Conservation (phyloP, 2,113 vertebrate genomes). For the Zootoca vivipara region DNA sequence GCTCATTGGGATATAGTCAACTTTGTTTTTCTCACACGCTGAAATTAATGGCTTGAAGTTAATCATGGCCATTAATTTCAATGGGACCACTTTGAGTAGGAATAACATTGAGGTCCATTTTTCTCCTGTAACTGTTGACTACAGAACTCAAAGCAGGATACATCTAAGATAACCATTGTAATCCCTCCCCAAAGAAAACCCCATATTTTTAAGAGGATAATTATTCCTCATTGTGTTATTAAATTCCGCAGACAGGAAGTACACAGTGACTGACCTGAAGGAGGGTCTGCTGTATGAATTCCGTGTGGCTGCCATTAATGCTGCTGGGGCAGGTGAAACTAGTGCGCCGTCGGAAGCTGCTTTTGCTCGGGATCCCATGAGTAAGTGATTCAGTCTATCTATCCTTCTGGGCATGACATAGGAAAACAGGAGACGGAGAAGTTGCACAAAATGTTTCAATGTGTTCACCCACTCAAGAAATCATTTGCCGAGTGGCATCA, state of each 20-base stretch:
- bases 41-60: no score
- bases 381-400: slow-evolving; percentile 69
- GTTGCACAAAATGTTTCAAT: not conserved
- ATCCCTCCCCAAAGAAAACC: not conserved
- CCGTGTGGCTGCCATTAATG: slow-evolving; percentile 84
- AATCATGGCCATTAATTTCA: no score
- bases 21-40: no score
- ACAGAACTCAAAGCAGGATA: not conserved
- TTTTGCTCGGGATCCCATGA: slow-evolving; percentile 82
- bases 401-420: not conserved
- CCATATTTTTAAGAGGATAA: not conserved
- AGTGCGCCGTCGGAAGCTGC: slow-evolving; percentile 82
- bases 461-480: not conserved
- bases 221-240: not conserved
- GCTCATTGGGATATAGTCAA: no score
- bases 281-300: slow-evolving; percentile 90
- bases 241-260: slow-evolving; percentile 76
- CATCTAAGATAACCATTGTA: not conserved
- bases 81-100: no score
- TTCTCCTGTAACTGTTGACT: not conserved
- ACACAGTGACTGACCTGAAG: slow-evolving; percentile 76
- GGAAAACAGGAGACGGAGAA: not conserved
- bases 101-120: not conserved
- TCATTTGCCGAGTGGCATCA: not conserved
- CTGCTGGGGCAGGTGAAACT: slow-evolving; percentile 83